A percentile compares a stretch with the other conserved stretches of the same genome.
phyloP scores from a whole-genome alignment of 2,888 invertebrate genomes.

The Cheilosia vulpina region DNA sequence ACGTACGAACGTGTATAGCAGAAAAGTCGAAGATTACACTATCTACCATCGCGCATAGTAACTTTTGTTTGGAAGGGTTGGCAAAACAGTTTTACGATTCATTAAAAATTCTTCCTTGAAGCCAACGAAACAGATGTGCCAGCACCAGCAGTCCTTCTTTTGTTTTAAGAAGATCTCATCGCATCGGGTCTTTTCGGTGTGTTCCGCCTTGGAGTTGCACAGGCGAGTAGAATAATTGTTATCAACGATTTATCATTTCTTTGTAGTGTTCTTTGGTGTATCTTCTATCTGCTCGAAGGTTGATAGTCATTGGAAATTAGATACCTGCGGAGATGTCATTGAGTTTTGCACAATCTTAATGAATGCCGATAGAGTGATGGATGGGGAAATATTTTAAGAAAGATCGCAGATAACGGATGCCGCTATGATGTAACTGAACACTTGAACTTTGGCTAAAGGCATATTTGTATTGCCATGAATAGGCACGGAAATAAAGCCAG shows the following conservation, averaged over 20 bases:
- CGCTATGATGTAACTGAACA: neutral
- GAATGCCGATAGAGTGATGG: slow-evolving; percentile 27
- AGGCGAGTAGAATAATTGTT: slow-evolving; percentile 10
- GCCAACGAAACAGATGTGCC: slow-evolving; percentile 51
- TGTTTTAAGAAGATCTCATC: slow-evolving; percentile 30
- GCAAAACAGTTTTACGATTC: slow-evolving; percentile 55
- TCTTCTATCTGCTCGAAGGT: slow-evolving; percentile 8
- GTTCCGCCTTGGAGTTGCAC: too few species aligned
- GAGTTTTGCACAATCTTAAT: slow-evolving; percentile 25
- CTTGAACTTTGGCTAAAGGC: neutral
- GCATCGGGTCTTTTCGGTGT: neutral
- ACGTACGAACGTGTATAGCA: neutral
- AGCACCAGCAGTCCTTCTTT: neutral
- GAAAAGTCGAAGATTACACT: slow-evolving; percentile 17
- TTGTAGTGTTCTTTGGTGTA: slow-evolving; percentile 9
- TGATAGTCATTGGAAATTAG: slow-evolving; percentile 13
- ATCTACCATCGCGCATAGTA: slow-evolving; percentile 7
- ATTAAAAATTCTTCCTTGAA: slow-evolving; percentile 41
- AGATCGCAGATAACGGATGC: neutral
- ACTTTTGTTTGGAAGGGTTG: slow-evolving; percentile 56
- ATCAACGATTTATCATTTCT: slow-evolving; percentile 33
- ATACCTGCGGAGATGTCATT: slow-evolving; percentile 38
- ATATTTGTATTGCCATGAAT: too few species aligned
- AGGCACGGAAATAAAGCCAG: too few species aligned
- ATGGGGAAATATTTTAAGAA: slow-evolving; percentile 1